These are phyloP conservation scores for Semotilus atromaculatus DNA, from an alignment of 2,797 vertebrate genomes.

Conservation along the genomic window DNA sequence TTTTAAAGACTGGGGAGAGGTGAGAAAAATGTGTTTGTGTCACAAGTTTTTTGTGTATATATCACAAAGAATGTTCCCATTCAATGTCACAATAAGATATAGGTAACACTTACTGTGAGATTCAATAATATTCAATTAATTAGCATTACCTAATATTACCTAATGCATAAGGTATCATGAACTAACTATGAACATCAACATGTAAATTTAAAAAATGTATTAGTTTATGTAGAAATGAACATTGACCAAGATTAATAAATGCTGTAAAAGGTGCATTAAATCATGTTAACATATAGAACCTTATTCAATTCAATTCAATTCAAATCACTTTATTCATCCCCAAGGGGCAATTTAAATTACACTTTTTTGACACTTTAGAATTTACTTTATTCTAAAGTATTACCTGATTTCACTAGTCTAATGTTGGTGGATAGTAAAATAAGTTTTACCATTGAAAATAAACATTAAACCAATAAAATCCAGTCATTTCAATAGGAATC, in stretches of 20 bases:
- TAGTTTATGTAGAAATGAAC: neutral
- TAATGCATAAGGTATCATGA: neutral
- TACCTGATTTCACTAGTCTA: neutral
- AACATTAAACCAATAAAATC: neutral
- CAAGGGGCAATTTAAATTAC: too few species aligned
- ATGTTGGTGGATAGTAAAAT: neutral
- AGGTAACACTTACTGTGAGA: neutral
- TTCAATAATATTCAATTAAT: neutral
- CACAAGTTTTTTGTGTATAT: neutral
- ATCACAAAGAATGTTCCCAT: neutral
- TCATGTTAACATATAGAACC: neutral
- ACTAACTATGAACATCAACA: neutral
- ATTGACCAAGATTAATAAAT: neutral
- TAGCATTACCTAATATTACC: neutral
- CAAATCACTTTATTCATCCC: too few species aligned
- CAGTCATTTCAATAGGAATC: neutral
- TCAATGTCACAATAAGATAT: neutral
- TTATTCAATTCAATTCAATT: too few species aligned
- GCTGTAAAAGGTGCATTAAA: neutral
- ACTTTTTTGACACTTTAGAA: too few species aligned
- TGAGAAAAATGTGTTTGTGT: slow-evolving; percentile 60
- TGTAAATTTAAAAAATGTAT: neutral
- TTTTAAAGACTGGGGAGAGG: slow-evolving; percentile 94
- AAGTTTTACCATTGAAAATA: neutral
- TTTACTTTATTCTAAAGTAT: neutral